Evolutionary conservation across 2,888 invertebrate species (phyloP).

Genomic region (Noctua fimbriata): DNA sequence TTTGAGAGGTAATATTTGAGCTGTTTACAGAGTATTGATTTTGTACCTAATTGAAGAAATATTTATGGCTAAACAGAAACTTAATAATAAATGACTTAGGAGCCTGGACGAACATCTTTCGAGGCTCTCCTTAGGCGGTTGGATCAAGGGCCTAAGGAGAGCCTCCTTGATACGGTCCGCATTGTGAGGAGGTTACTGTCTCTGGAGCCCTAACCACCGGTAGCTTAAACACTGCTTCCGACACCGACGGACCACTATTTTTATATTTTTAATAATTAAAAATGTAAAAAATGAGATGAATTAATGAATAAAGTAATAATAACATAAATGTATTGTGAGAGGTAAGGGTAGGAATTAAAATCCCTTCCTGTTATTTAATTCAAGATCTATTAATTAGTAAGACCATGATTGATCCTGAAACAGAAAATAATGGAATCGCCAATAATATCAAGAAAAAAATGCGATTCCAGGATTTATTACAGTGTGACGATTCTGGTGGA

Average conservation of each 20-base stretch:
- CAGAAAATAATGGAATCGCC: not conserved
- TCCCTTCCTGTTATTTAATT: not conserved
- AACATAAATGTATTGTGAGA: not conserved
- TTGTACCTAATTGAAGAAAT: not conserved
- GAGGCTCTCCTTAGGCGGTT: too few species aligned
- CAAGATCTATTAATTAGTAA: not conserved
- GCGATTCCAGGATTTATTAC: not conserved
- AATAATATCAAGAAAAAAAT: not conserved
- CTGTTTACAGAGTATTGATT: not conserved
- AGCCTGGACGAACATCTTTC: too few species aligned
- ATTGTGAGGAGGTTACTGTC: too few species aligned
- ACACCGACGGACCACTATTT: too few species aligned
- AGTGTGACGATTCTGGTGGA: not conserved
- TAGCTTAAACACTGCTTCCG: too few species aligned
- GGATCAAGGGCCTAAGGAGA: too few species aligned
- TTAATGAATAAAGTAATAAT: too few species aligned
- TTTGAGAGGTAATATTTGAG: not conserved
- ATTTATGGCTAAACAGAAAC: not conserved
- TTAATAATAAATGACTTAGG: not conserved
- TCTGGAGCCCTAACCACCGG: too few species aligned
- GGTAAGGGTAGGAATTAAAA: not conserved
- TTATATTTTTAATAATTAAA: too few species aligned
- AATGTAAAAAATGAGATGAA: too few species aligned
- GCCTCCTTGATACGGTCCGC: too few species aligned
- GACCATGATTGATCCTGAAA: not conserved